Evolutionary conservation across 2,888 invertebrate species (phyloP), one percentile per base, ranked within the genome.

Genomic region (Empis stercorea): DNA sequence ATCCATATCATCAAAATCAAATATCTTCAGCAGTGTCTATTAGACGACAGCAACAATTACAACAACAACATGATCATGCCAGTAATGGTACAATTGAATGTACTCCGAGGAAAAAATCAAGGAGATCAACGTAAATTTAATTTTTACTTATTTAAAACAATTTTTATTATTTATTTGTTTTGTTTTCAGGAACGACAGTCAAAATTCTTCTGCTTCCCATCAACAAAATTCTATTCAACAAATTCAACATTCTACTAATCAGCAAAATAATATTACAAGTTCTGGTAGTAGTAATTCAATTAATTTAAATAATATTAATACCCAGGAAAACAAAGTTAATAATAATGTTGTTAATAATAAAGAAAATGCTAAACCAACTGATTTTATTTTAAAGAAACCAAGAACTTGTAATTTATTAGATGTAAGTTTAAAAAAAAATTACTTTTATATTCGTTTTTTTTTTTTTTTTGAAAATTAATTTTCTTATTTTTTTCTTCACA

Each of bases 41-140:
- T 13, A 38, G 44, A 16, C 10, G 30, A 4, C 40, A 36, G 16
- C 45, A 45, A 15, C 49, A 45, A 11, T 37, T 27, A 27, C 30
- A 30, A 13, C 46, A 39, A 48, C 53, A 52, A 43, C 49, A 50
- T 34, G 49, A 44, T n/a, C 43, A 27, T 38, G 52, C 55, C 15
- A 61, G 63, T 13, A 68, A 70, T 54, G 64, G 72, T 32, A 69
- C 62, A 37, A 69, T 71, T 46, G 75, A 74, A 52, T 68, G 71
- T 43, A 75, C 80, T 7, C 89, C 93, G 0, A 74, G 94, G 49
- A 95, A 95, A 68, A 93, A 94, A 61, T 88, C 94, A 0, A 74
- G 94, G 50, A 92, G 95, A 63, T 94, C 81, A 84, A 70, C 73
- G 88, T 89, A 71, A 75, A 81, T 75, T 49, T 1, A 9, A 3